phyloP scores from a whole-genome alignment of 2,113 vertebrate species.

The Speoplatyrhinus poulsoni region DNA sequence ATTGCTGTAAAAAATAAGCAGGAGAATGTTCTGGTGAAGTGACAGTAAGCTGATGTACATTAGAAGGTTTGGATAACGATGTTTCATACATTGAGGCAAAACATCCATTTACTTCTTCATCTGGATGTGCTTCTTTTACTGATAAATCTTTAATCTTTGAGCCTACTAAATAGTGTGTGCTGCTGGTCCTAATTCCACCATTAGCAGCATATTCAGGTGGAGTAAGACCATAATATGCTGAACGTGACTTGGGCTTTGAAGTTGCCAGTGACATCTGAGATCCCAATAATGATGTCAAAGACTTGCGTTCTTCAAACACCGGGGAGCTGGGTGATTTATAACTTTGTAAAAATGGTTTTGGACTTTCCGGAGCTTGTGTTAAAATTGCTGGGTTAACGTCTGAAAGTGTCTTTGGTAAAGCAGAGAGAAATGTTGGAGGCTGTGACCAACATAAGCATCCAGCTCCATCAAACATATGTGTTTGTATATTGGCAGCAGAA shows the following conservation, averaged over 20 bases:
- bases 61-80: conserved; percentile 25
- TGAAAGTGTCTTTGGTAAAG: conserved; percentile 22
- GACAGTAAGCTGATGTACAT: conserved; percentile 32
- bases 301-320: conserved; percentile 59
- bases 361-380: conserved; percentile 28
- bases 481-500: conserved; percentile 20
- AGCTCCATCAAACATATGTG: conserved; percentile 34
- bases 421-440: conserved; percentile 50
- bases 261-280: conserved; percentile 52
- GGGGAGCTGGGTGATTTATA: conserved; percentile 47
- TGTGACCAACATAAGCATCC: conserved; percentile 46
- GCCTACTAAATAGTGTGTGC: conserved; percentile 24
- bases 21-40: conserved; percentile 20
- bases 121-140: conserved; percentile 31
- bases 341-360: conserved; percentile 8
- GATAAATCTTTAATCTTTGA: conserved; percentile 20
- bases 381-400: conserved; percentile 27
- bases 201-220: conserved; percentile 71
- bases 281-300: conserved; percentile 62
- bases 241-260: conserved; percentile 64
- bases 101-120: conserved; percentile 23
- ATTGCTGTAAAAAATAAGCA: conserved; percentile 9
- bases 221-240: conserved; percentile 75
- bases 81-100: conserved; percentile 26
- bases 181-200: conserved; percentile 64